Conservation (phyloP, 2,113 vertebrate genomes). For the Neotoma lepida region DNA sequence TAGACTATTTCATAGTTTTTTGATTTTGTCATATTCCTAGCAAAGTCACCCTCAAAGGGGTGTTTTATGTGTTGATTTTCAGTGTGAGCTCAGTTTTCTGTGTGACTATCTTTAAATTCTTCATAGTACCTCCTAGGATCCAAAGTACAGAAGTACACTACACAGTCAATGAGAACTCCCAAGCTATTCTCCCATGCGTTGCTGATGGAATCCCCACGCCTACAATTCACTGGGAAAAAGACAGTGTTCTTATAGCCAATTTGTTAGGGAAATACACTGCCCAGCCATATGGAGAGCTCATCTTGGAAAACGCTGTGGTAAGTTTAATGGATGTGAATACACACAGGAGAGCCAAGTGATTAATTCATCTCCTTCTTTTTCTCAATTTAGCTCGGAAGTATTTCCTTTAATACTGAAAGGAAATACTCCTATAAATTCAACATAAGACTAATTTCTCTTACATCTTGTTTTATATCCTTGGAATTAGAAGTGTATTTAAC, state of each 20-base stretch:
- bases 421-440: neutral
- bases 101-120: slow-evolving; percentile 23
- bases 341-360: neutral
- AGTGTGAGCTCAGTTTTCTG: neutral
- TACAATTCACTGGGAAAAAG: slow-evolving; percentile 90
- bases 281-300: slow-evolving; percentile 90
- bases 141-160: slow-evolving; percentile 83
- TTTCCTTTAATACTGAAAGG: slow-evolving; percentile 34
- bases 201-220: slow-evolving; percentile 93
- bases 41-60: neutral
- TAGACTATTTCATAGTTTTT: neutral
- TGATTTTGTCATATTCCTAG: neutral
- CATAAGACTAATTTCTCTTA: neutral
- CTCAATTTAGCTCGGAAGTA: slow-evolving; percentile 17
- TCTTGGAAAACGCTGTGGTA: slow-evolving; percentile 91
- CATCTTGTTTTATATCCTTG: neutral
- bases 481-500: neutral
- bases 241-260: slow-evolving; percentile 84
- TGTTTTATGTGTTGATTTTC: slow-evolving; percentile 13
- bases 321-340: slow-evolving; percentile 62
- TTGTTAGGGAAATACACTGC: slow-evolving; percentile 86
- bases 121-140: slow-evolving; percentile 93
- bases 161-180: slow-evolving; percentile 86
- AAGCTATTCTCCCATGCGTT: slow-evolving; percentile 88
- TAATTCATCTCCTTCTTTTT: slow-evolving; percentile 10